phyloP scores from a whole-genome alignment of 2,888 invertebrate species.

The Sisyra nigra region DNA sequence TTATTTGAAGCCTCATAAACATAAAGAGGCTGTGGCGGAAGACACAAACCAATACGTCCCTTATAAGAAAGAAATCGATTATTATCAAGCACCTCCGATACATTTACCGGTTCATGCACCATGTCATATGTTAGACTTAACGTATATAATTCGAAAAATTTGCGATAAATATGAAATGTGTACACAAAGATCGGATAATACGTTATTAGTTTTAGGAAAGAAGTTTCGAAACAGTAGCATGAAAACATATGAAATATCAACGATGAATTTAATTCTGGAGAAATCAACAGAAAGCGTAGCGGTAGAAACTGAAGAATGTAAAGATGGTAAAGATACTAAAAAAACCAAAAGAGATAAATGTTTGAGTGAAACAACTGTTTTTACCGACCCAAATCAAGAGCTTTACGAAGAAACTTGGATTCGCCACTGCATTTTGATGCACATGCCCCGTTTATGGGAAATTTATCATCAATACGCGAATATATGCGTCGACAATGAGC shows the following conservation, averaged over 20 bases:
- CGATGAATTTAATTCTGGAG: not conserved
- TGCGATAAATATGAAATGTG: constrained; percentile 4
- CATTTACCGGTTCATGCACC: constrained; percentile 16
- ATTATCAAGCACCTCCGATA: constrained; percentile 11
- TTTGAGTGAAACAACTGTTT: not conserved
- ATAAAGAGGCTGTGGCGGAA: not conserved
- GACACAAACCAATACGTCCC: not conserved
- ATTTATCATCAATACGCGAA: constrained; percentile 37
- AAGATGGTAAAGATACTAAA: not conserved
- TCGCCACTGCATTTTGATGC: constrained; percentile 28
- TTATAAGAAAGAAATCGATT: not conserved
- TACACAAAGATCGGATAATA: not conserved
- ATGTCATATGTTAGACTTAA: constrained; percentile 28
- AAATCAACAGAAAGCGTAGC: not conserved
- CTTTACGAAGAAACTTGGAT: constrained; percentile 29
- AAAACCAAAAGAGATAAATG: not conserved
- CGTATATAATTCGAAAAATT: constrained; percentile 29
- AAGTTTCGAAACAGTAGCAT: no score
- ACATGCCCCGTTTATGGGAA: constrained; percentile 30
- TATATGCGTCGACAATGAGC: constrained; percentile 15
- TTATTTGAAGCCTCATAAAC: not conserved
- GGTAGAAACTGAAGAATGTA: no score
- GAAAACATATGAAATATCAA: not conserved
- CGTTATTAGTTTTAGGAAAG: not conserved
- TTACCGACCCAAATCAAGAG: not conserved